Percentiles rank a stretch among this genome's conserved stretches.
phyloP scores from a whole-genome alignment of 2,888 invertebrate genomes.

The Pollenia amentaria region DNA sequence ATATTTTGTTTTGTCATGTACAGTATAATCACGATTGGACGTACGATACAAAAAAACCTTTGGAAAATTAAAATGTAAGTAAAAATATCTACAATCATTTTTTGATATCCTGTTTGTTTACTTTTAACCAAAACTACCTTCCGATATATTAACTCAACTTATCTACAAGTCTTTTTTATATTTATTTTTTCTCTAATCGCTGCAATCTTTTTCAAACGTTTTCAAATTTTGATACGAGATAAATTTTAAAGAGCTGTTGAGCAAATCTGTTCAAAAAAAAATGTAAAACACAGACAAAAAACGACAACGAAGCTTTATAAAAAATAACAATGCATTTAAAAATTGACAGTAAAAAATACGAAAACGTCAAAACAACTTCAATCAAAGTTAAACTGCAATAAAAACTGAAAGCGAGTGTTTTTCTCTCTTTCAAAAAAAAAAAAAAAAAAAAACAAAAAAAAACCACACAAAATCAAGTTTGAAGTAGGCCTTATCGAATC shows the following conservation, averaged over 20 bases:
- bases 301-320: conserved; percentile 28
- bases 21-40: too few species aligned
- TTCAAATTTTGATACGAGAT: conserved; percentile 43
- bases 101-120: neutral
- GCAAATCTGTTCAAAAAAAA: conserved; percentile 9
- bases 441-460: neutral
- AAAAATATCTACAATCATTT: neutral
- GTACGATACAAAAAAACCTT: too few species aligned
- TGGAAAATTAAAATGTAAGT: neutral
- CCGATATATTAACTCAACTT: conserved; percentile 28
- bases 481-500: too few species aligned
- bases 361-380: conserved; percentile 74
- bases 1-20: too few species aligned
- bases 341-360: conserved; percentile 72
- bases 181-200: conserved; percentile 18
- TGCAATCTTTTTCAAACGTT: conserved; percentile 41
- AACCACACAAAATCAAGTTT: too few species aligned
- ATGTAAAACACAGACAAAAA: conserved; percentile 13
- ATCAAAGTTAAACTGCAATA: conserved; percentile 74
- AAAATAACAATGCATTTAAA: conserved; percentile 68
- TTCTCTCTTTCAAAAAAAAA: conserved; percentile 29
- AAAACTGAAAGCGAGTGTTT: conserved; percentile 56
- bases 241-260: conserved; percentile 49
- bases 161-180: neutral
- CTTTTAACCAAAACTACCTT: neutral